Evolutionary conservation across 1,140 invertebrate species (phyloP).

Genomic region (Drosophila punjabiensis): DNA sequence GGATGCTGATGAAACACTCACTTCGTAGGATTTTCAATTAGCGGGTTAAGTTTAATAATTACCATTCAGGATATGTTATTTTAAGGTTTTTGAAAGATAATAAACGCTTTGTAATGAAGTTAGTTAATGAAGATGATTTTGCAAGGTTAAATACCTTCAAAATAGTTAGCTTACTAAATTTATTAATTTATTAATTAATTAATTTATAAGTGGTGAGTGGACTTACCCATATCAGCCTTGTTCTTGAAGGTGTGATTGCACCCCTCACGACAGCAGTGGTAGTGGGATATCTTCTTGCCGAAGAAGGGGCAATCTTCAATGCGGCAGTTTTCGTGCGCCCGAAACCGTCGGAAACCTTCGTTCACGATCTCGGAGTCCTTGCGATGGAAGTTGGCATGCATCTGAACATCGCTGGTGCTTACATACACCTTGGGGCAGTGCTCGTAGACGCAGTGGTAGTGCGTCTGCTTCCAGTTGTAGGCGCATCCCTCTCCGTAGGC

Average conservation of each 20-base stretch:
- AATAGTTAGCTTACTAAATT: too few species aligned
- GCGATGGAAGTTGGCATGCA: constrained; percentile 99
- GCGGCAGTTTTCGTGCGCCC: constrained; percentile 83
- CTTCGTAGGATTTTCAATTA: too few species aligned
- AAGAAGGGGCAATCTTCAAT: constrained; percentile 94
- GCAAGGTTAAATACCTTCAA: too few species aligned
- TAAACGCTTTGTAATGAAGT: too few species aligned
- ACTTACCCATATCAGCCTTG: constrained; percentile 99
- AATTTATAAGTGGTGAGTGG: neutral
- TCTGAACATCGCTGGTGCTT: constrained; percentile 99
- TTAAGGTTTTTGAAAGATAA: too few species aligned
- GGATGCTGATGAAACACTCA: neutral
- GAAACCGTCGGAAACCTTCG: constrained; percentile 89
- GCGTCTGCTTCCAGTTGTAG: constrained; percentile 98
- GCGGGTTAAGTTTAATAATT: too few species aligned
- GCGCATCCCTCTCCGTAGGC: constrained; percentile 90
- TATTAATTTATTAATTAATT: too few species aligned
- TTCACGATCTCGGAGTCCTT: constrained; percentile 99
- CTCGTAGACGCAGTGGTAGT: constrained; percentile 98
- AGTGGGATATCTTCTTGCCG: constrained; percentile 98
- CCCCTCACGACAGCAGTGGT: constrained; percentile 95
- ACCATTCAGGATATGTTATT: too few species aligned
- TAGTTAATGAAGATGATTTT: too few species aligned
- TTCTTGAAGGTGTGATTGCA: constrained; percentile 99
- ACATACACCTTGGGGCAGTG: constrained; percentile 99